Percentiles rank a stretch among this genome's conserved stretches.
Evolutionary conservation across 2,113 vertebrate species (phyloP).

Genomic region (Harpagus bidentatus): DNA sequence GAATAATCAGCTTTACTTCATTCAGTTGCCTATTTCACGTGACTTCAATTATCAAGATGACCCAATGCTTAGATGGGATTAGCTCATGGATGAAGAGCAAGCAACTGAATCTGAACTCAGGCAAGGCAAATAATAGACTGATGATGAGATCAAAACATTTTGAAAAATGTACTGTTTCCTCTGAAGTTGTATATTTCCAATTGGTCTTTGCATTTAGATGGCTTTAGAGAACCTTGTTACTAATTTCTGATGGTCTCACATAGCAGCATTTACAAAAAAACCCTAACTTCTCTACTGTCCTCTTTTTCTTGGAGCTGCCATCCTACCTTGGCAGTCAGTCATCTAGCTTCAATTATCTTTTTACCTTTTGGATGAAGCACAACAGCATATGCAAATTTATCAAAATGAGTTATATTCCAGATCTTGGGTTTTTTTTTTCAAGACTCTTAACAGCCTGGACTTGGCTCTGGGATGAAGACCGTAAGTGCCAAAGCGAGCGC

Average conservation of each 20-base stretch:
- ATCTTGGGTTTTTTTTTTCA: background rate
- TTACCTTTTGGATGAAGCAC: background rate
- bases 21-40: conserved; percentile 12
- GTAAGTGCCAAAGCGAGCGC: background rate
- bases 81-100: background rate
- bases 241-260: background rate
- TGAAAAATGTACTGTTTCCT: background rate
- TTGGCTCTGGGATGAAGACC: background rate
- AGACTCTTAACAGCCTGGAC: background rate
- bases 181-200: background rate
- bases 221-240: background rate
- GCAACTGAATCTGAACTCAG: background rate
- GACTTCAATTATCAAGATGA: conserved; percentile 28
- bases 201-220: background rate
- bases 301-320: background rate
- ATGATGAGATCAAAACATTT: background rate
- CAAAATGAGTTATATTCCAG: background rate
- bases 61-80: background rate
- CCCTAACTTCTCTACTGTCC: background rate
- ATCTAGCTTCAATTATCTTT: background rate
- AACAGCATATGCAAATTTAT: background rate
- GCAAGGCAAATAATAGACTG: background rate
- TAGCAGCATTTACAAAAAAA: background rate
- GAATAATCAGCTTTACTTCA: conserved; percentile 45
- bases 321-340: background rate